Evolutionary conservation across 2,888 invertebrate genomes (phyloP).

Genomic region (Cetonia aurata): DNA sequence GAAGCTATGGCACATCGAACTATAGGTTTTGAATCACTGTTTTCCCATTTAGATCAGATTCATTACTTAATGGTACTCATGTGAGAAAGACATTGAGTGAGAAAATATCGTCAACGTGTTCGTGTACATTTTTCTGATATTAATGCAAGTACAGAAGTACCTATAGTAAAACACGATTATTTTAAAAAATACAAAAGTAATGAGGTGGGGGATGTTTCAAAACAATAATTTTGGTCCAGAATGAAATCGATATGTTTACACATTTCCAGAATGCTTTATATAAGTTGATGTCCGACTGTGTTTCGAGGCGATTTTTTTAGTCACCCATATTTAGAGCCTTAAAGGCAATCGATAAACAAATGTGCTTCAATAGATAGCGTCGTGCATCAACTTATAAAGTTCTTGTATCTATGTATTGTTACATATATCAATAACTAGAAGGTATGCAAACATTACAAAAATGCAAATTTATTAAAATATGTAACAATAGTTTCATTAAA

Average conservation of each 20-base stretch:
- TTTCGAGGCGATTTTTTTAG: neutral
- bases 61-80: conserved; percentile 11
- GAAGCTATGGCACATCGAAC: conserved; percentile 33
- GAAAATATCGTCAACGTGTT: conserved; percentile 10
- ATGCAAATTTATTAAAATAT: conserved; percentile 4
- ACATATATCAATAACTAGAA: conserved; percentile 2
- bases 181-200: conserved; percentile 30
- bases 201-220: conserved; percentile 3
- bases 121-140: conserved; percentile 25
- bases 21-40: conserved; percentile 20
- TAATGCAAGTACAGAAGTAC: conserved; percentile 32
- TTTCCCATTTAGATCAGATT: conserved; percentile 8
- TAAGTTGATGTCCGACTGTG: conserved; percentile 16
- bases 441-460: neutral
- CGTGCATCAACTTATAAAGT: conserved; percentile 15
- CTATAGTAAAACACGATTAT: conserved; percentile 22
- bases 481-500: conserved; percentile 12
- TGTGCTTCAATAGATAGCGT: neutral
- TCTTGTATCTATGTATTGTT: neutral
- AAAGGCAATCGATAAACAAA: neutral
- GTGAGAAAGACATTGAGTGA: conserved; percentile 41
- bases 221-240: conserved; percentile 39
- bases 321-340: neutral
- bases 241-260: conserved; percentile 41
- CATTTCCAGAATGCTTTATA: conserved; percentile 12